A percentile compares a stretch with the other conserved stretches of the same genome.
Conservation (phyloP, 2,797 vertebrate genomes). For the Pangasius sanitwongsei region DNA sequence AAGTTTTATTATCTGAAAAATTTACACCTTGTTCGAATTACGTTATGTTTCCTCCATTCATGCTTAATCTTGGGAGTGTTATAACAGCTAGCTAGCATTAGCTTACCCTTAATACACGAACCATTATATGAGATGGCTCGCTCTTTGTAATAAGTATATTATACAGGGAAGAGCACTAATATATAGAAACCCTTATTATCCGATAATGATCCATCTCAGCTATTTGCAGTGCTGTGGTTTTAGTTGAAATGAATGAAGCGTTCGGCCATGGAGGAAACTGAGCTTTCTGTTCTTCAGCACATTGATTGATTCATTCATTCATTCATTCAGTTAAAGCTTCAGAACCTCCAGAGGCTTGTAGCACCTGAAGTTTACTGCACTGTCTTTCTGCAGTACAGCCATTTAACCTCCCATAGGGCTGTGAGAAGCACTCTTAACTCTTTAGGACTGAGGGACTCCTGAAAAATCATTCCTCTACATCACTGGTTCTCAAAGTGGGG, state of each 20-base stretch:
- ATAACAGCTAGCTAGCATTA: conserved; percentile 10
- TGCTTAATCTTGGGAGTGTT: background rate
- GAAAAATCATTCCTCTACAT: background rate
- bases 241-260: background rate
- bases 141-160: background rate
- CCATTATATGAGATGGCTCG: background rate
- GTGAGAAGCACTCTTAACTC: background rate
- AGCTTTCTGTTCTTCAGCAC: background rate
- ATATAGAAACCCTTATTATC: background rate
- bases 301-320: background rate
- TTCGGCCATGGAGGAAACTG: too few species aligned
- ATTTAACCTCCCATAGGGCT: background rate
- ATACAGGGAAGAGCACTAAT: background rate
- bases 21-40: background rate
- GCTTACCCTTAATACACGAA: background rate
- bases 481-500: background rate
- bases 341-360: background rate
- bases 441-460: background rate
- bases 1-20: background rate
- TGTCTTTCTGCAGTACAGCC: background rate
- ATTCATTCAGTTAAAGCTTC: background rate
- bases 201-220: background rate
- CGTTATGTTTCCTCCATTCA: background rate
- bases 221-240: background rate
- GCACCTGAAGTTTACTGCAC: background rate